A percentile compares a stretch with the other conserved stretches of the same genome.
phyloP scores from a whole-genome alignment of 2,113 vertebrate species.

The Acanthisitta chloris region DNA sequence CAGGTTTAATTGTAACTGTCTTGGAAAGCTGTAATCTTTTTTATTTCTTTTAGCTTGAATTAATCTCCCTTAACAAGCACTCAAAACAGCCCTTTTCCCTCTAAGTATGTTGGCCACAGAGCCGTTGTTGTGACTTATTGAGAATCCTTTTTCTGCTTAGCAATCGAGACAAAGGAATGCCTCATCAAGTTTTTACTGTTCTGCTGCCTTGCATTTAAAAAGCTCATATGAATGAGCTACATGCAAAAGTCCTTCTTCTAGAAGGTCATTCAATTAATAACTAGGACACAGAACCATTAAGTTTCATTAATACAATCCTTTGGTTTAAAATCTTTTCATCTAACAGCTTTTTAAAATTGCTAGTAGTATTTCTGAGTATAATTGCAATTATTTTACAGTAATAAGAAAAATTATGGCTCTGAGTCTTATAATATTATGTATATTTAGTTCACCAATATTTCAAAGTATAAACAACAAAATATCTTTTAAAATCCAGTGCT shows the following conservation, averaged over 20 bases:
- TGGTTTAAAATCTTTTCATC: background rate
- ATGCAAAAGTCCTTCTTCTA: background rate
- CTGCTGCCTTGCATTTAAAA: conserved; percentile 8
- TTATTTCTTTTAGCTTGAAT: conserved; percentile 19
- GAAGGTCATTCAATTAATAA: conserved; percentile 5
- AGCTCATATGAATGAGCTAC: background rate
- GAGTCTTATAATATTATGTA: background rate
- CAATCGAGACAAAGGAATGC: background rate
- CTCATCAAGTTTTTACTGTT: conserved; percentile 16
- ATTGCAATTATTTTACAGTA: background rate
- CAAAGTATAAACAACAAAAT: background rate
- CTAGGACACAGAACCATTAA: background rate
- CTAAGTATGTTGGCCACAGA: background rate
- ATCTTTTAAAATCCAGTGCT: background rate
- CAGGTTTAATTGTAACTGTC: conserved; percentile 27
- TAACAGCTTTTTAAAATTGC: background rate
- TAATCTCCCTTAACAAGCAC: conserved; percentile 21
- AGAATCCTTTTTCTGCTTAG: background rate
- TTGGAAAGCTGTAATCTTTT: background rate
- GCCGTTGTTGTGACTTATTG: background rate
- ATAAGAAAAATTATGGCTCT: background rate
- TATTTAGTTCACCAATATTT: background rate
- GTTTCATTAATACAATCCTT: background rate
- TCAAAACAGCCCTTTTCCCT: background rate
- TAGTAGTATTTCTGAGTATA: background rate